A percentile compares a stretch with the other conserved stretches of the same genome.
phyloP scores from a whole-genome alignment of 2,113 vertebrate genomes.

The Apodemus sylvaticus region DNA sequence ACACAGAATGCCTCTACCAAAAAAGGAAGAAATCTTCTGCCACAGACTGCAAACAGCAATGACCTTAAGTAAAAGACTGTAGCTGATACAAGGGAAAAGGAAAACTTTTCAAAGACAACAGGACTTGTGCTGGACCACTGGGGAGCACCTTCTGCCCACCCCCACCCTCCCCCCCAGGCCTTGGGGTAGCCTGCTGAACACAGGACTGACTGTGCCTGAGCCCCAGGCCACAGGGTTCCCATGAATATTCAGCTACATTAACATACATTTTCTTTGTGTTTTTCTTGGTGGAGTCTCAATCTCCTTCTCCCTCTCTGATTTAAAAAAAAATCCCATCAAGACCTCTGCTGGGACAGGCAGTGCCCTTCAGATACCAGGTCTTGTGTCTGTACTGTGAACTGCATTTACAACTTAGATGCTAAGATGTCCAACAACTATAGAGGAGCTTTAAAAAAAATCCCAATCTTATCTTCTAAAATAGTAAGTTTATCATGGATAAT shows the following conservation, averaged over 20 bases:
- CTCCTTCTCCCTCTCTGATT: neutral
- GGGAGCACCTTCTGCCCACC: conserved; percentile 80
- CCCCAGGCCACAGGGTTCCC: conserved; percentile 76
- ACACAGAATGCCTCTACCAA: conserved; percentile 91
- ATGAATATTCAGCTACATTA: conserved; percentile 83
- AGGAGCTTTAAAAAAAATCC: conserved; percentile 36
- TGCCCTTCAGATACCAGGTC: neutral
- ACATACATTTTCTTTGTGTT: conserved; percentile 61
- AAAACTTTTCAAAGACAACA: conserved; percentile 89
- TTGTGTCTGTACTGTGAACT: neutral
- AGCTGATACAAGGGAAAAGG: conserved; percentile 86
- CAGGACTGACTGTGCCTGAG: conserved; percentile 82
- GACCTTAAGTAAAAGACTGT: conserved; percentile 90
- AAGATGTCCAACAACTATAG: conserved; percentile 44
- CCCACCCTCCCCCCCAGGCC: conserved; percentile 70
- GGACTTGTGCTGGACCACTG: conserved; percentile 82
- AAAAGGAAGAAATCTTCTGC: conserved; percentile 96
- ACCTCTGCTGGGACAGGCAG: conserved; percentile 22
- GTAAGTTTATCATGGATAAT: conserved; percentile 12
- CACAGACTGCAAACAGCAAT: conserved; percentile 90
- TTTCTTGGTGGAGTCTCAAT: neutral
- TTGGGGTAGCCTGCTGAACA: conserved; percentile 85
- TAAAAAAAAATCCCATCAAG: neutral
- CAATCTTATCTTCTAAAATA: conserved; percentile 48
- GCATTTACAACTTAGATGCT: conserved; percentile 33